Evolutionary conservation across 1,140 invertebrate genomes (phyloP).

Genomic region (Lepidurus arcticus): DNA sequence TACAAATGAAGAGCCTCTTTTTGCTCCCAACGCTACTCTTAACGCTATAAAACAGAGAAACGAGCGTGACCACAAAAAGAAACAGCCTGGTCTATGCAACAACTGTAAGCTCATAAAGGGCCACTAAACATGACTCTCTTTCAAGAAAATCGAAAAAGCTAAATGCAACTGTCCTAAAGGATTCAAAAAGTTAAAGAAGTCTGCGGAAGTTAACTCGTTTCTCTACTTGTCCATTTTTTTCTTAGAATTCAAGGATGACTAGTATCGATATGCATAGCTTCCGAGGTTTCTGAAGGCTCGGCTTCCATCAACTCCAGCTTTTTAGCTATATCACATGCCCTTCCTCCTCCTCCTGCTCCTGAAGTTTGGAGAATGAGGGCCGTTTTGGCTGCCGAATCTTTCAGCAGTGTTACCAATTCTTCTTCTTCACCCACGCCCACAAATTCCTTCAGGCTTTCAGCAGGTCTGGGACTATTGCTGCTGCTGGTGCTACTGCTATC

Average conservation of each 20-base stretch:
- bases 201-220: neutral
- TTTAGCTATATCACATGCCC: neutral
- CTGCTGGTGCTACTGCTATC: neutral
- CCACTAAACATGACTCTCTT: too few species aligned
- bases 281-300: neutral
- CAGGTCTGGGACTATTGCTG: neutral
- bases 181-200: neutral
- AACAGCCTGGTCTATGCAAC: too few species aligned
- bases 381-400: neutral
- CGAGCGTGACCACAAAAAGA: too few species aligned
- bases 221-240: neutral
- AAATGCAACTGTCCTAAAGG: neutral
- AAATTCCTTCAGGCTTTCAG: neutral
- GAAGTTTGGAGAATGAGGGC: neutral
- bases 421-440: conserved; percentile 7
- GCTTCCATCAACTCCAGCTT: conserved; percentile 14
- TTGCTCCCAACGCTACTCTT: too few species aligned
- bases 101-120: too few species aligned
- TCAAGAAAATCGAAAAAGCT: neutral
- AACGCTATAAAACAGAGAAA: too few species aligned
- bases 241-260: neutral
- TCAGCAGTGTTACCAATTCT: neutral
- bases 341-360: neutral
- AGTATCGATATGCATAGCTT: conserved; percentile 10
- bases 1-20: too few species aligned